phyloP scores from a whole-genome alignment of 1,140 invertebrate species.

The Oryzaephilus surinamensis region DNA sequence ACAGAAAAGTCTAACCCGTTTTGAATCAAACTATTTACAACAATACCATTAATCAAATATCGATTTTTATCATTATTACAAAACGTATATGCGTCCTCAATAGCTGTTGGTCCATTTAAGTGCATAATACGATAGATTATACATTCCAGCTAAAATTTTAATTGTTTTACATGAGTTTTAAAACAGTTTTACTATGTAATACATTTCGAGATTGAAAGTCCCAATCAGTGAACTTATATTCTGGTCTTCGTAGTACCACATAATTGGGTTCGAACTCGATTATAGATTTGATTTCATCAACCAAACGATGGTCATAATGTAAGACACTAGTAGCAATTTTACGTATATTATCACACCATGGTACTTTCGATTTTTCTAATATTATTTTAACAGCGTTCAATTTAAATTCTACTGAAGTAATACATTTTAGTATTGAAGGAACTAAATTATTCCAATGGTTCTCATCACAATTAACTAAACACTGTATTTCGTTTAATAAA shows the following conservation, averaged over 20 bases:
- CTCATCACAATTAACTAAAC: constrained; percentile 19
- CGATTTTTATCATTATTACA: constrained; percentile 12
- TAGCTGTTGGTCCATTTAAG: constrained; percentile 14
- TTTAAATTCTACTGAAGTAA: constrained; percentile 14
- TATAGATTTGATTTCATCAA: constrained; percentile 11
- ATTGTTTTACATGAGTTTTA: no score
- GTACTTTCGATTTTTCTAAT: constrained; percentile 14
- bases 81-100: constrained; percentile 21
- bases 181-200: no score
- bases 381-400: constrained; percentile 15
- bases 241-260: constrained; percentile 14
- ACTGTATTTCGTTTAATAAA: constrained; percentile 22
- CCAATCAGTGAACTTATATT: constrained; percentile 12
- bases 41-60: constrained; percentile 13
- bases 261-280: constrained; percentile 18
- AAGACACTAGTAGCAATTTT: constrained; percentile 15
- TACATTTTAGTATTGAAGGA: constrained; percentile 15
- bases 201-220: no score
- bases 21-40: constrained; percentile 18
- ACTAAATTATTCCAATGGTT: constrained; percentile 17
- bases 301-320: constrained; percentile 12
- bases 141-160: constrained; percentile 19
- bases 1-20: constrained; percentile 11
- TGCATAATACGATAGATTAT: constrained; percentile 20
- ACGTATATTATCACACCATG: constrained; percentile 19